Conservation (phyloP, 2,888 invertebrate genomes). For the Amphimallon solstitiale region DNA sequence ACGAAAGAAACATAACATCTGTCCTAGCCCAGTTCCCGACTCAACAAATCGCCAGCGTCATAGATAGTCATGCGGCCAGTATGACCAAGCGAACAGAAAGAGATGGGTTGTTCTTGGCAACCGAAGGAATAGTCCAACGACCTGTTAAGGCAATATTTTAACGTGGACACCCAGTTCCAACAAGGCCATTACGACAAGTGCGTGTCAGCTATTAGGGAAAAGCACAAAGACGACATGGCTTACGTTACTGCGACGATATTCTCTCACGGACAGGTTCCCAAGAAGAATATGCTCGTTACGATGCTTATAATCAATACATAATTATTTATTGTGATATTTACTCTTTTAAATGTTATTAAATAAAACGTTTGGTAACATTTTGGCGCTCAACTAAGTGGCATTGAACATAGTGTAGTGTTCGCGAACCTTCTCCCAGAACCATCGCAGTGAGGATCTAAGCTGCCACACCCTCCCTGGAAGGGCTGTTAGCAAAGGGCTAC, state of each 20-base stretch:
- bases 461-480: no score
- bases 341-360: no score
- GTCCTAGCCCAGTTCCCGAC: conserved; percentile 97
- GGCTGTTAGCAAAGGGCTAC: no score
- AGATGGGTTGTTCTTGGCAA: conserved; percentile 96
- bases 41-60: conserved; percentile 87
- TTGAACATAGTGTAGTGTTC: no score
- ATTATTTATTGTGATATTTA: no score
- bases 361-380: no score
- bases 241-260: conserved; percentile 91
- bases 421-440: no score
- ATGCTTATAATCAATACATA: no score
- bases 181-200: conserved; percentile 96
- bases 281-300: conserved; percentile 90
- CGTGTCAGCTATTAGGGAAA: conserved; percentile 87
- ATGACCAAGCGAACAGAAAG: conserved; percentile 89
- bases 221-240: conserved; percentile 91
- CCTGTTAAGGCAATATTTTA: conserved; percentile 88
- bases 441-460: no score
- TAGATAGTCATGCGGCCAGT: conserved; percentile 91
- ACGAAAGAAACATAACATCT: conserved; percentile 96
- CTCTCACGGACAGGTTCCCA: conserved; percentile 82
- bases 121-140: conserved; percentile 94
- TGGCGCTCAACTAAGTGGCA: no score
- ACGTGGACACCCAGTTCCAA: conserved; percentile 91